Conservation (phyloP, 2,888 invertebrate genomes). For the Rhingia rostrata region DNA sequence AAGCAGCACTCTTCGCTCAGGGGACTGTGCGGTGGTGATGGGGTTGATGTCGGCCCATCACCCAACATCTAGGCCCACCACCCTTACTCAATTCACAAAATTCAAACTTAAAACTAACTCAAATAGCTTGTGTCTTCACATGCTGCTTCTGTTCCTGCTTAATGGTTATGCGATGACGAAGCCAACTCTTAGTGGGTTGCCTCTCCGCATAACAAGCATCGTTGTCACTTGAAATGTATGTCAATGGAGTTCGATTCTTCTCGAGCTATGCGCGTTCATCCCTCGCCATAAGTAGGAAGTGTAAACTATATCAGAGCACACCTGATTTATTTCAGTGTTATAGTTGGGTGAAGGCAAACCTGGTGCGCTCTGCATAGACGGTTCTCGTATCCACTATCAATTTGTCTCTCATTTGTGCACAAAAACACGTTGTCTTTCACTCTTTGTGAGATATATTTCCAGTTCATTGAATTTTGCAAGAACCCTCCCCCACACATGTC, state of each 20-base stretch:
- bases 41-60: conserved; percentile 15
- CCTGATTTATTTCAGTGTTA: conserved; percentile 45
- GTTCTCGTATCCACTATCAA: conserved; percentile 29
- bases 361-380: neutral
- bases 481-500: neutral
- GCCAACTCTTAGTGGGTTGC: conserved; percentile 5
- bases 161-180: conserved; percentile 6
- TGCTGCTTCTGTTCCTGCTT: conserved; percentile 28
- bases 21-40: neutral
- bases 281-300: conserved; percentile 9
- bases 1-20: conserved; percentile 11
- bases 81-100: conserved; percentile 5
- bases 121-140: conserved; percentile 37
- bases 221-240: conserved; percentile 60
- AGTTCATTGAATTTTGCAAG: conserved; percentile 63
- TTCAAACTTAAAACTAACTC: conserved; percentile 38
- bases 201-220: conserved; percentile 35
- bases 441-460: conserved; percentile 67
- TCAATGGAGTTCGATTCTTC: conserved; percentile 45
- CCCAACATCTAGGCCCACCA: neutral
- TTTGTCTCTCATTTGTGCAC: conserved; percentile 67
- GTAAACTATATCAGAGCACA: conserved; percentile 35
- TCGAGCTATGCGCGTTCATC: neutral
- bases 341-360: neutral
- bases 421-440: conserved; percentile 52